Conservation (phyloP, 2,888 invertebrate species). For the Diplolepis rosae region DNA sequence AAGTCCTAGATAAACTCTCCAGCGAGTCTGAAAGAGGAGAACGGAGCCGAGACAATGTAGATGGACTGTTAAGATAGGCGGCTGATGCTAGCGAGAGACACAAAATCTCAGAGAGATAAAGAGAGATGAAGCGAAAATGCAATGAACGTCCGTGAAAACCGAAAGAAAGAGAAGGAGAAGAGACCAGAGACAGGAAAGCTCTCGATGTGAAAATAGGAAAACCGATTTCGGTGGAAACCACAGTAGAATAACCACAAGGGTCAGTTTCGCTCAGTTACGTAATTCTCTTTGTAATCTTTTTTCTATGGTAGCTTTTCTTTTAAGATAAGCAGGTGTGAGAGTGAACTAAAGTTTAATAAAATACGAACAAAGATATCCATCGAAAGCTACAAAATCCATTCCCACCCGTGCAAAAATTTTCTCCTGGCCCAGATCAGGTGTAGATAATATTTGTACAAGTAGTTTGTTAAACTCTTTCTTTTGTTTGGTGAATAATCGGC, state of each 20-base stretch:
- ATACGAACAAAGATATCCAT: not conserved
- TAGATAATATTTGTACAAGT: too few species aligned
- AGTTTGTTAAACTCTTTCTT: too few species aligned
- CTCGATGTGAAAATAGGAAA: conserved; percentile 34
- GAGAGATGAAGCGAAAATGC: conserved; percentile 29
- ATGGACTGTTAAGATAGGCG: conserved; percentile 69
- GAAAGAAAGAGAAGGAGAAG: conserved; percentile 27
- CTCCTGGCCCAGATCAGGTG: too few species aligned
- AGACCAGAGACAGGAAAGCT: conserved; percentile 20
- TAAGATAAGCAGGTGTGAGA: conserved; percentile 46
- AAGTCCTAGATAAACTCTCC: conserved; percentile 53
- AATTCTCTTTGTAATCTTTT: conserved; percentile 50
- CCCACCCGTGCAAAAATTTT: too few species aligned
- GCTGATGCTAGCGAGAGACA: conserved; percentile 47
- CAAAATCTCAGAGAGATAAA: conserved; percentile 30
- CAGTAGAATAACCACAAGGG: conserved; percentile 46
- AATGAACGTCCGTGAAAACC: conserved; percentile 22
- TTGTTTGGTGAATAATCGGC: too few species aligned
- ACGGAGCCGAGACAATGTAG: conserved; percentile 67
- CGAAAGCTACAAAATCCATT: not conserved
- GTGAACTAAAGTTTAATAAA: not conserved
- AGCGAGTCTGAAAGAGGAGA: conserved; percentile 39
- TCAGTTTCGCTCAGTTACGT: conserved; percentile 52
- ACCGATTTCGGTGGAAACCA: conserved; percentile 43
- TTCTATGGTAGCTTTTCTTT: conserved; percentile 33